Evolutionary conservation across 2,888 invertebrate genomes (phyloP), one percentile per base, ranked within the genome.

Genomic region (Syrista parreyssii): DNA sequence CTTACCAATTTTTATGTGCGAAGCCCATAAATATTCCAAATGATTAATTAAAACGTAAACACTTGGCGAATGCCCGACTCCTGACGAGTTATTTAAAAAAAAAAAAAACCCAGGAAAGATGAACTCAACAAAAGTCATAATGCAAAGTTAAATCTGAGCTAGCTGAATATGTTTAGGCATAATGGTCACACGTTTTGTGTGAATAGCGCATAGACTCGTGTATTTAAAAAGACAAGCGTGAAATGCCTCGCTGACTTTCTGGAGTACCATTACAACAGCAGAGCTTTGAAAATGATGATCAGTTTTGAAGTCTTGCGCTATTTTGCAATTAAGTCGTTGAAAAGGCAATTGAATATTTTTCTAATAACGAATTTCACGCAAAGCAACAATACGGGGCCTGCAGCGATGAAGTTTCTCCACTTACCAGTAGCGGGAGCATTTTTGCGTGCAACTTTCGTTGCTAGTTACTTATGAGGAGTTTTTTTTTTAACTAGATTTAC

Each of bases 171-270:
- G 94, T 86, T 94, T 94, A 23, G 94, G 93, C 94, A 94, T 94
- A 86, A 94, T 94, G 81, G 94, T 95, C n/a, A 94, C 94, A 81
- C 95, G 92, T 91, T 94, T 94, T 82, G 94, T 96, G 86, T 96
- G 96, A 83, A 96, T 96, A 68, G 96, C 96, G 89, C 96, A 96
- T 85, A 96, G 91, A 88, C 96, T 96, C 35, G 96, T 96, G 86
- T 96, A 95, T 88, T 96, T 95, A 87, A 95, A 96, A 0, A 95
- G 91, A 12, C 95, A 95, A 23, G 95, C 95, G 35, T 95, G 88
- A 85, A 95, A 93, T 83, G 93, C 93, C 88, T 95, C 92, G 85
- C 94, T 92, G 0, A 93, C 93, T 83, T 94, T 93, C 83, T 95
- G 95, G 23, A 95, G 91, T 74, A 95, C 95, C 92, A 94, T 94